Evolutionary conservation across 2,113 vertebrate species (phyloP).

Genomic region (Poeciliopsis prolifica): DNA sequence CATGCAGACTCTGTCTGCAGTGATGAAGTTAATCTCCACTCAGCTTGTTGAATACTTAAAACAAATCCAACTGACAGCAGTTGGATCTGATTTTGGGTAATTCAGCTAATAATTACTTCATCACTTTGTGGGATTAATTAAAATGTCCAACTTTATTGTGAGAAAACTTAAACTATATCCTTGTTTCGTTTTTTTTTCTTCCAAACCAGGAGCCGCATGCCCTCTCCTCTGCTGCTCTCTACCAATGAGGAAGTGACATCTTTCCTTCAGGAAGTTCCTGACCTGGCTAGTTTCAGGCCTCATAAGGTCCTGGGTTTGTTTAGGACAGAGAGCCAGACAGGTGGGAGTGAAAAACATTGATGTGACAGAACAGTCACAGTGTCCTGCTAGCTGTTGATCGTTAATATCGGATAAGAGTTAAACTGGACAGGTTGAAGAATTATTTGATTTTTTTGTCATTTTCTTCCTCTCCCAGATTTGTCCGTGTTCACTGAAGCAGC

Average conservation of each 20-base stretch:
- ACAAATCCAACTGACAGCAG: too few species aligned
- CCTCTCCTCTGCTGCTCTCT: constrained; percentile 75
- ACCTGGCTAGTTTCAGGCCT: constrained; percentile 57
- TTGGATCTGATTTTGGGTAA: too few species aligned
- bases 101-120: too few species aligned
- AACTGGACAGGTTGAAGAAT: neutral
- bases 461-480: constrained; percentile 68
- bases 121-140: too few species aligned
- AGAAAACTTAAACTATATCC: neutral
- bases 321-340: constrained; percentile 64
- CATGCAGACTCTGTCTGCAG: too few species aligned
- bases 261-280: constrained; percentile 82
- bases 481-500: constrained; percentile 83
- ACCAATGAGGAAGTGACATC: constrained; percentile 82
- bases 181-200: neutral
- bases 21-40: too few species aligned
- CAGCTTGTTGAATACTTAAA: too few species aligned
- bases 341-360: constrained; percentile 59
- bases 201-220: constrained; percentile 40
- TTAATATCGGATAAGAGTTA: neutral
- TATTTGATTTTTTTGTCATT: too few species aligned
- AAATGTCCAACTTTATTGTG: too few species aligned
- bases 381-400: neutral
- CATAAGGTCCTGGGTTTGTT: constrained; percentile 85
- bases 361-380: neutral